A percentile compares a stretch with the other conserved stretches of the same genome.
Conservation (phyloP, 2,797 vertebrate genomes). For the Danio tinwini region DNA sequence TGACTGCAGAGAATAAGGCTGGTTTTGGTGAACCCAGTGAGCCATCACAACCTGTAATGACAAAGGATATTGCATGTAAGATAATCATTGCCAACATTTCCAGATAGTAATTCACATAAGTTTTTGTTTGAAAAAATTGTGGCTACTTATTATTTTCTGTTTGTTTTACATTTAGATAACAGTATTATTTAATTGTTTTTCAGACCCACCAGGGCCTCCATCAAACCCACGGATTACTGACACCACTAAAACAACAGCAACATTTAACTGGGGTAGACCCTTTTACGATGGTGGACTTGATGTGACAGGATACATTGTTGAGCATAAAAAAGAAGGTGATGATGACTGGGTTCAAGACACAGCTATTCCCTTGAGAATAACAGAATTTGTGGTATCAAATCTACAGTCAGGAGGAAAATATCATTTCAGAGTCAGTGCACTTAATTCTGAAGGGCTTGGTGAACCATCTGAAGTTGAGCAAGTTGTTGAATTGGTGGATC, state of each 20-base stretch:
- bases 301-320: slow-evolving; percentile 92
- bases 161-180: background rate
- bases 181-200: slow-evolving; percentile 49
- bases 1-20: slow-evolving; percentile 97
- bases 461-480: slow-evolving; percentile 91
- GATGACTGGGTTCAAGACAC: slow-evolving; percentile 95
- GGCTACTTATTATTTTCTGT: background rate
- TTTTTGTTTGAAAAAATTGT: background rate
- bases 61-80: slow-evolving; percentile 96
- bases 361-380: slow-evolving; percentile 85
- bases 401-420: slow-evolving; percentile 94
- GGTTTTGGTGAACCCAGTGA: slow-evolving; percentile 96
- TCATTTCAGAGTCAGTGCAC: slow-evolving; percentile 91
- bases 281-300: slow-evolving; percentile 97
- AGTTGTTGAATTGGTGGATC: slow-evolving; percentile 88
- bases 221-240: slow-evolving; percentile 92
- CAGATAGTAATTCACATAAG: background rate
- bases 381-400: slow-evolving; percentile 91
- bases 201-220: slow-evolving; percentile 97
- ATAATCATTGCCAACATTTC: slow-evolving; percentile 61
- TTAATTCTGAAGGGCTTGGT: slow-evolving; percentile 91
- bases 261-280: slow-evolving; percentile 91
- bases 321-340: slow-evolving; percentile 94
- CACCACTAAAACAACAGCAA: slow-evolving; percentile 94
- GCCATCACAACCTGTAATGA: slow-evolving; percentile 85